These are phyloP conservation scores for Tiliacea aurago DNA, from an alignment of 2,888 invertebrate species.

Conservation along the genomic window DNA sequence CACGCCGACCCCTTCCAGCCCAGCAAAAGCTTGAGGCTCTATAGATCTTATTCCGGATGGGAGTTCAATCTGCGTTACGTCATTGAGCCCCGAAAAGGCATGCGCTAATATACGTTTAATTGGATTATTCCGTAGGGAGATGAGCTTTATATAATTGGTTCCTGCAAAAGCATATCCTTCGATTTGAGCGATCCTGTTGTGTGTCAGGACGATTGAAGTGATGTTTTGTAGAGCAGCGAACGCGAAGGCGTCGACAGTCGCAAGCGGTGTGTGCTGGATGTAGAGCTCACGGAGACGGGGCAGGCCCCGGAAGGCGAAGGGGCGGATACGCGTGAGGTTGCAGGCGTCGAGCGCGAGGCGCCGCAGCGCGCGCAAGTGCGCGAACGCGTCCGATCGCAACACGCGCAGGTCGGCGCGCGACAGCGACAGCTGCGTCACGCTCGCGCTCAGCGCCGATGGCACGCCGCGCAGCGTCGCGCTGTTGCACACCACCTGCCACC, in stretches of 20 bases:
- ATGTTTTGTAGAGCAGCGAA: slow-evolving; percentile 96
- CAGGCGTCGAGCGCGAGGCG: slow-evolving; percentile 97
- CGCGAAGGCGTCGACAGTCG: slow-evolving; percentile 95
- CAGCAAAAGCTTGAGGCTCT: slow-evolving; percentile 95
- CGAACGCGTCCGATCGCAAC: slow-evolving; percentile 95
- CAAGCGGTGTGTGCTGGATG: slow-evolving; percentile 96
- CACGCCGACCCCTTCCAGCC: slow-evolving; percentile 95
- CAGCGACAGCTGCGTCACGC: slow-evolving; percentile 96
- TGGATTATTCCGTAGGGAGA: slow-evolving; percentile 96
- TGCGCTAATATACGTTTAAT: slow-evolving; percentile 94
- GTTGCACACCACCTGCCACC: slow-evolving; percentile 95
- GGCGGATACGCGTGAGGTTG: slow-evolving; percentile 95
- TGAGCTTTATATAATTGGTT: slow-evolving; percentile 95
- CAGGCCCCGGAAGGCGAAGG: slow-evolving; percentile 96
- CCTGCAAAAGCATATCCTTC: slow-evolving; percentile 96
- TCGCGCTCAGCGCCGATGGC: slow-evolving; percentile 94
- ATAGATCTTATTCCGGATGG: slow-evolving; percentile 94
- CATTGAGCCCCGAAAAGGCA: slow-evolving; percentile 95
- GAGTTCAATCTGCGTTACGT: slow-evolving; percentile 95
- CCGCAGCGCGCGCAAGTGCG: slow-evolving; percentile 94
- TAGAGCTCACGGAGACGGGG: slow-evolving; percentile 94
- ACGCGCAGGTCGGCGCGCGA: slow-evolving; percentile 96
- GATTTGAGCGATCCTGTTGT: slow-evolving; percentile 93
- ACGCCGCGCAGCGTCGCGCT: slow-evolving; percentile 95
- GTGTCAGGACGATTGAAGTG: slow-evolving; percentile 92